Conservation (phyloP, 1,140 invertebrate species). For the Oscheius sp. region DNA sequence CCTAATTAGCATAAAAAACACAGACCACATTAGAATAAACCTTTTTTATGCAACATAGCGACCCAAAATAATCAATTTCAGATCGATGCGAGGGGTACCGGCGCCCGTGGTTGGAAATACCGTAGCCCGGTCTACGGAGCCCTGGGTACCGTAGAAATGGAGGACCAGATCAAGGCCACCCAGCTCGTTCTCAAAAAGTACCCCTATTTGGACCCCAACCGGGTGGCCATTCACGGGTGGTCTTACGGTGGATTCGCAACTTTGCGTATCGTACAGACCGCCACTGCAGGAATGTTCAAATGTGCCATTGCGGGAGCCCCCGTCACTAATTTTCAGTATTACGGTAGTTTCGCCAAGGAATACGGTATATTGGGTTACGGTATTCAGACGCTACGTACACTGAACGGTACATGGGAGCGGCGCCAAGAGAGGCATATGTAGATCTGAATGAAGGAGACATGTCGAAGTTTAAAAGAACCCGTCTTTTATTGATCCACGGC, state of each 20-base stretch:
- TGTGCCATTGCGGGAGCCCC: slow-evolving; percentile 57
- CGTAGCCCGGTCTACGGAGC: slow-evolving; percentile 54
- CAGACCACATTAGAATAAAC: too few relatives aligned
- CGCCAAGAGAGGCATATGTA: slow-evolving; percentile 27
- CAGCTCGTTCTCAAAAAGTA: slow-evolving; percentile 42
- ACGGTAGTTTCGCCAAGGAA: slow-evolving; percentile 41
- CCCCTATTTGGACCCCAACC: slow-evolving; percentile 43
- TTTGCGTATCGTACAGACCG: slow-evolving; percentile 46
- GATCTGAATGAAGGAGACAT: slow-evolving; percentile 40
- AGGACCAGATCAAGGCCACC: slow-evolving; percentile 55
- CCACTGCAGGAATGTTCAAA: slow-evolving; percentile 48
- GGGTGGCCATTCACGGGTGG: slow-evolving; percentile 58
- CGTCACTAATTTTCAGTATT: slow-evolving; percentile 56
- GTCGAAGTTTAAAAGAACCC: slow-evolving; percentile 45
- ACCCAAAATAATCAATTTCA: too few relatives aligned
- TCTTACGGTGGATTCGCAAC: slow-evolving; percentile 58
- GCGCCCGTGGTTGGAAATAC: slow-evolving; percentile 49
- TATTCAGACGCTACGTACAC: slow-evolving; percentile 58
- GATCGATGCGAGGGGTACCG: slow-evolving; percentile 57
- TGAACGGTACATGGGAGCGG: slow-evolving; percentile 58
- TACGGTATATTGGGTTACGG: background rate
- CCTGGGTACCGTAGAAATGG: slow-evolving; percentile 59
- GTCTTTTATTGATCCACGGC: slow-evolving; percentile 52
- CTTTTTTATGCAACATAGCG: too few relatives aligned
- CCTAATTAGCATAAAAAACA: too few relatives aligned